phyloP scores from a whole-genome alignment of 2,888 invertebrate species.

The Phaonia tiefii region DNA sequence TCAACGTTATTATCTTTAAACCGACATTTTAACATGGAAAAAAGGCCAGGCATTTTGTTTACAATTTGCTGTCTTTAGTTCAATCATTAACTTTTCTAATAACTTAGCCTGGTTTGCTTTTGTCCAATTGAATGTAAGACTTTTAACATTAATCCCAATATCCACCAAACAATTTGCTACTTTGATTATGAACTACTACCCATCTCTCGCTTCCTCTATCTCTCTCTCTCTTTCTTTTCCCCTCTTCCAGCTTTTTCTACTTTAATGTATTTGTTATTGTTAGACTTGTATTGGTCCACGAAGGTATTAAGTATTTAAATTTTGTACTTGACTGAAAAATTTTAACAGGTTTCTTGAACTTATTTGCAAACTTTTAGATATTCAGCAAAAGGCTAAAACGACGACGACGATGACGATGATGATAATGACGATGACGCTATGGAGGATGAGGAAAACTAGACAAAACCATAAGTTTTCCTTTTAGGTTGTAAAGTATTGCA shows the following conservation, averaged over 20 bases:
- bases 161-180: constrained; percentile 6
- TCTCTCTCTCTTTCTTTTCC: not conserved
- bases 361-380: constrained; percentile 57
- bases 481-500: constrained; percentile 44
- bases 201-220: too few species aligned
- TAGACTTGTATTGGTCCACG: constrained; percentile 8
- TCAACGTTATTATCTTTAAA: not conserved
- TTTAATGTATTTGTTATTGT: constrained; percentile 12
- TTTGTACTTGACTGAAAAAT: constrained; percentile 48
- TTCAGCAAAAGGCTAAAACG: constrained; percentile 28
- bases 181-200: not conserved
- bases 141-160: constrained; percentile 10
- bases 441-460: constrained; percentile 12
- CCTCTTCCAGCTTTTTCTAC: not conserved
- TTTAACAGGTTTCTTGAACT: constrained; percentile 69
- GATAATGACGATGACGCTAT: constrained; percentile 13
- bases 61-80: constrained; percentile 3
- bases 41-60: not conserved
- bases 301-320: constrained; percentile 49
- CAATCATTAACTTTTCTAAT: constrained; percentile 52
- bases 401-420: constrained; percentile 18
- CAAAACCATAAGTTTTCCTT: constrained; percentile 58
- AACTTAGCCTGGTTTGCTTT: not conserved
- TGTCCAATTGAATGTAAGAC: constrained; percentile 21
- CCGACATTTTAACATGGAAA: not conserved